A percentile compares a stretch with the other conserved stretches of the same genome.
Evolutionary conservation across 2,888 invertebrate genomes (phyloP).

Genomic region (Leuctra nigra): DNA sequence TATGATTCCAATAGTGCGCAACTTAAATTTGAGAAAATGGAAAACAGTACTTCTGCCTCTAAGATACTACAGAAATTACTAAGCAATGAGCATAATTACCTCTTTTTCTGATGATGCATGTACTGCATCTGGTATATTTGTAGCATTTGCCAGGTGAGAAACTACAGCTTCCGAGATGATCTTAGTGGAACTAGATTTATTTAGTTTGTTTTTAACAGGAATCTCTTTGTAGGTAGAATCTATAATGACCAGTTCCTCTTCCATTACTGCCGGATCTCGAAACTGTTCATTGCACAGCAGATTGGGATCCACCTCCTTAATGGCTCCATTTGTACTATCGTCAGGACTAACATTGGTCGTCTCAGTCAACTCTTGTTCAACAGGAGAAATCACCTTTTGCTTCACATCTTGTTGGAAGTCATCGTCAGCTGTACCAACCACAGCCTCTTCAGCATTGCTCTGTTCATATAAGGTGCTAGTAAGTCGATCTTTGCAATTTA

Average conservation of each 20-base stretch:
- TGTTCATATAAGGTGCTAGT: neutral
- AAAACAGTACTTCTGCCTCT: too few species aligned
- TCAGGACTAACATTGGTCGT: conserved; percentile 2
- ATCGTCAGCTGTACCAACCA: conserved; percentile 4
- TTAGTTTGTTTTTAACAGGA: neutral
- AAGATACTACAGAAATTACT: too few species aligned
- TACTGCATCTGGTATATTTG: too few species aligned
- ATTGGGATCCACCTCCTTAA: conserved; percentile 1
- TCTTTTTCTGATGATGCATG: too few species aligned
- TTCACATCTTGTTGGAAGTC: neutral
- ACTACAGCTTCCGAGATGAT: too few species aligned
- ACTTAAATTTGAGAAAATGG: too few species aligned
- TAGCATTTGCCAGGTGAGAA: too few species aligned
- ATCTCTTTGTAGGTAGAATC: neutral
- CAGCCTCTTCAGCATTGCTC: neutral
- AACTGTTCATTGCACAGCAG: conserved; percentile 7
- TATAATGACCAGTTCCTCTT: neutral
- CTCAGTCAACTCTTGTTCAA: too few species aligned
- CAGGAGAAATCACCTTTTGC: neutral
- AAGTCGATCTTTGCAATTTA: neutral
- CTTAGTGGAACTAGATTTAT: neutral
- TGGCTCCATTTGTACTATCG: conserved; percentile 2
- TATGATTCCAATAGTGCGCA: too few species aligned
- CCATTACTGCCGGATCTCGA: neutral
- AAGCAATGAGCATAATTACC: too few species aligned